Evolutionary conservation across 2,888 invertebrate species (phyloP).

Genomic region (Alentia gelatinosa): DNA sequence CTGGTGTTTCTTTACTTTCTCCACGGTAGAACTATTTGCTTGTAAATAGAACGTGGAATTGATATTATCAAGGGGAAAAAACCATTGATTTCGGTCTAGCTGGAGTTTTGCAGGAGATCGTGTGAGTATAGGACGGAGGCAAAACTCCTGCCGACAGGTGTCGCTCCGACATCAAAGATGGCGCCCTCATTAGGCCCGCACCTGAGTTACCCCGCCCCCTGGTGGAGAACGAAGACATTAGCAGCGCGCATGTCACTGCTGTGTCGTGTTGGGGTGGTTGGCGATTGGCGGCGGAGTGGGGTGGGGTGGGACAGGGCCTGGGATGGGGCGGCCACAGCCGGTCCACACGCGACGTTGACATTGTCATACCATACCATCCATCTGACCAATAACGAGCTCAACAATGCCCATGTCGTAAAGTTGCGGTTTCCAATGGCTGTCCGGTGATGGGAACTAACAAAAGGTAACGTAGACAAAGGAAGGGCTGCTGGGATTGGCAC

Average conservation of each 20-base stretch:
- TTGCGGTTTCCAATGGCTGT: too few relatives aligned
- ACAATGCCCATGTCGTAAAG: too few relatives aligned
- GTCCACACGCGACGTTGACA: neutral
- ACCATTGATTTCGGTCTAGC: too few relatives aligned
- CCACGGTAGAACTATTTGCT: too few relatives aligned
- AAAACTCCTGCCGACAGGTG: neutral
- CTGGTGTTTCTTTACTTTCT: too few relatives aligned
- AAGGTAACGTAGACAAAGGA: too few relatives aligned
- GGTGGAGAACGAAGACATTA: neutral
- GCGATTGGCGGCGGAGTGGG: neutral
- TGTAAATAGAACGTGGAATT: too few relatives aligned
- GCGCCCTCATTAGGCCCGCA: neutral
- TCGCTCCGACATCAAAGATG: neutral
- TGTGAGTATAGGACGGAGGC: too few relatives aligned
- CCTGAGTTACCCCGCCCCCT: neutral
- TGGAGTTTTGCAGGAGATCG: too few relatives aligned
- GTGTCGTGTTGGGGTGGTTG: neutral
- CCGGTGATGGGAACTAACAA: too few relatives aligned
- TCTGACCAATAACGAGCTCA: neutral
- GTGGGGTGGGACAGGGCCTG: neutral
- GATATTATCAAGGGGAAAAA: too few relatives aligned
- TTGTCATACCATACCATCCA: neutral
- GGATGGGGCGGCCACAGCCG: neutral
- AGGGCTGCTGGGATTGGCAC: too few relatives aligned
- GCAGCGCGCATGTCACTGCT: neutral